These are phyloP conservation scores for Oscheius sp. DNA, from an alignment of 2,888 invertebrate genomes.

Conservation along the genomic window DNA sequence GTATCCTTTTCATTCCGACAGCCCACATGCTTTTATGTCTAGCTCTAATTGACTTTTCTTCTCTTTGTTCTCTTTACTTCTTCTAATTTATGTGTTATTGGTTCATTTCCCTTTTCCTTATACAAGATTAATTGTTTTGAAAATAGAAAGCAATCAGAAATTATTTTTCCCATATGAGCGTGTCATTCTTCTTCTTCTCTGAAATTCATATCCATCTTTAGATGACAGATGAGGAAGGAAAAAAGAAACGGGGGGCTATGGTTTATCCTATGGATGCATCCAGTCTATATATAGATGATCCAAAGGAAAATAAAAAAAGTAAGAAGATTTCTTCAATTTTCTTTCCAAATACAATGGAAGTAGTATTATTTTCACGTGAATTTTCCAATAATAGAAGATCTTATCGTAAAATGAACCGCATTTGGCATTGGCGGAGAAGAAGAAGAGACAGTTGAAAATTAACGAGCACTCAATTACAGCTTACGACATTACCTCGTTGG, in stretches of 20 bases:
- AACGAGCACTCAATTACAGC: constrained; percentile 11
- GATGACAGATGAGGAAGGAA: constrained; percentile 28
- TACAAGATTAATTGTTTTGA: no score
- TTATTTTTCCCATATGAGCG: no score
- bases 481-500: constrained; percentile 32
- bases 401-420: not conserved
- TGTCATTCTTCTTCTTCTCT: not conserved
- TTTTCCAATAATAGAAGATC: no score
- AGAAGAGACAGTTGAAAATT: not conserved
- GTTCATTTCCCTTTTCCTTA: not conserved
- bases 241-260: constrained; percentile 14
- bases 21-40: not conserved
- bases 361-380: not conserved
- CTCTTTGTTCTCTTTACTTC: not conserved
- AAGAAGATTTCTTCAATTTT: not conserved
- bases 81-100: constrained; percentile 8
- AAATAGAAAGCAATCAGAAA: no score
- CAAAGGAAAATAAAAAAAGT: constrained; percentile 55
- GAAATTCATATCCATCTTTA: constrained; percentile 1
- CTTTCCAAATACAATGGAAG: not conserved
- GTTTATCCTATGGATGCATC: constrained; percentile 53
- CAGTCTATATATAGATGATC: constrained; percentile 50
- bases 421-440: not conserved
- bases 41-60: not conserved
- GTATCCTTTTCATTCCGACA: not conserved